These are phyloP conservation scores for Cheirogaleus major DNA, from an alignment of 2,797 vertebrate species.

Conservation along the genomic window DNA sequence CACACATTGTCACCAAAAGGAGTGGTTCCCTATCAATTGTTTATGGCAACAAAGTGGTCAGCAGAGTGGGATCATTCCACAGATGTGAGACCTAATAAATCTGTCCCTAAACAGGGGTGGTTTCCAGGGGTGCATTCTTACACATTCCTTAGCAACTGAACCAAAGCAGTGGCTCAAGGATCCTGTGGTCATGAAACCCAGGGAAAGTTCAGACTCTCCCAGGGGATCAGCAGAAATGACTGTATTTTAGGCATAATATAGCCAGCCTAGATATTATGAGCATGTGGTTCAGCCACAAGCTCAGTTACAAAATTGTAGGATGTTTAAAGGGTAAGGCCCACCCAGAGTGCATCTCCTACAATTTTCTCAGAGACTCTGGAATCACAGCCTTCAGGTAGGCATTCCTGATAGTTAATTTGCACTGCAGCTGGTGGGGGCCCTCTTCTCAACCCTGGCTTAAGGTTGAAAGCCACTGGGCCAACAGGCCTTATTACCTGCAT, in stretches of 20 bases:
- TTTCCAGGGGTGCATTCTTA: conserved; percentile 31
- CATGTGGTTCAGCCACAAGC: conserved; percentile 58
- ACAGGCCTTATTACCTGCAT: neutral
- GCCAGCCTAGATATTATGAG: conserved; percentile 44
- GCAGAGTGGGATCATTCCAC: neutral
- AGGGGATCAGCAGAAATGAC: conserved; percentile 45
- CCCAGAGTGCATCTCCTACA: neutral
- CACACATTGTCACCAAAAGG: neutral
- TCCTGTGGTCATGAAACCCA: conserved; percentile 32
- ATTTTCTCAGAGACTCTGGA: neutral
- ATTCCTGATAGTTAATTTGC: neutral
- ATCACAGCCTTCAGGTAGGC: neutral
- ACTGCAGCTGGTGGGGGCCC: neutral
- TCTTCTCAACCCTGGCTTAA: neutral
- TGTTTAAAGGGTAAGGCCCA: conserved; percentile 50
- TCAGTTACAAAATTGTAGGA: conserved; percentile 55
- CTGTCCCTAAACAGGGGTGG: neutral
- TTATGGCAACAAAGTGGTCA: neutral
- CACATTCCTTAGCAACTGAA: conserved; percentile 39
- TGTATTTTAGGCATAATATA: conserved; percentile 27
- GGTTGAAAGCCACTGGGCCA: neutral
- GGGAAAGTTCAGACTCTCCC: conserved; percentile 28
- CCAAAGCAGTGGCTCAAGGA: conserved; percentile 38
- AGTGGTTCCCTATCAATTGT: neutral
- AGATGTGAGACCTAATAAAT: conserved; percentile 30